These are phyloP conservation scores for Phoenoteleia sp. DNA, from an alignment of 2,888 invertebrate species.

Conservation along the genomic window DNA sequence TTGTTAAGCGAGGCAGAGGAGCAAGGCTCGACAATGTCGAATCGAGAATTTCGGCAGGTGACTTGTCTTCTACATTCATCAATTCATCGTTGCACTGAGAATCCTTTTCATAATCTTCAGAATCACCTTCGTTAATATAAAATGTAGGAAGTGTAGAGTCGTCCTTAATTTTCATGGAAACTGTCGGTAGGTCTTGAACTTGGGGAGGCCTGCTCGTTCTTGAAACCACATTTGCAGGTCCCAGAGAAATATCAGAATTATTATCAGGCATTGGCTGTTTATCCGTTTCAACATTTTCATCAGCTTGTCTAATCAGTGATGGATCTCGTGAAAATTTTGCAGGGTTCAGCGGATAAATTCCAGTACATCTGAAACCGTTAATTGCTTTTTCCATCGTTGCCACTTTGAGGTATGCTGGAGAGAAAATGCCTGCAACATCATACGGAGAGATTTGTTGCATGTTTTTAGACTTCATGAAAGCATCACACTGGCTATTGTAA, in stretches of 20 bases:
- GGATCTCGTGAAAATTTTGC: too few relatives aligned
- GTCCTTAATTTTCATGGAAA: background rate
- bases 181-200: background rate
- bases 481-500: constrained; percentile 54
- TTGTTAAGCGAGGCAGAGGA: background rate
- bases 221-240: background rate
- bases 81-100: constrained; percentile 2
- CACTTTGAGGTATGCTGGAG: constrained; percentile 21
- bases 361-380: constrained; percentile 31
- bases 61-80: background rate
- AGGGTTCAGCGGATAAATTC: constrained; percentile 13
- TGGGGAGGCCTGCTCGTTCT: background rate
- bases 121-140: background rate
- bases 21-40: background rate
- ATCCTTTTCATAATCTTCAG: background rate
- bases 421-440: constrained; percentile 42
- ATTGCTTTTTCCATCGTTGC: constrained; percentile 24
- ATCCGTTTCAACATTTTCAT: constrained; percentile 4
- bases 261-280: background rate
- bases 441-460: constrained; percentile 45
- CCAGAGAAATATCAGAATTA: background rate
- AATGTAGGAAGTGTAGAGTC: background rate
- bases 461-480: constrained; percentile 40
- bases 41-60: background rate
- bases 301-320: constrained; percentile 1